Evolutionary conservation across 2,797 vertebrate genomes (phyloP), one percentile per base, ranked within the genome.

Genomic region (Nothura maculosa): DNA sequence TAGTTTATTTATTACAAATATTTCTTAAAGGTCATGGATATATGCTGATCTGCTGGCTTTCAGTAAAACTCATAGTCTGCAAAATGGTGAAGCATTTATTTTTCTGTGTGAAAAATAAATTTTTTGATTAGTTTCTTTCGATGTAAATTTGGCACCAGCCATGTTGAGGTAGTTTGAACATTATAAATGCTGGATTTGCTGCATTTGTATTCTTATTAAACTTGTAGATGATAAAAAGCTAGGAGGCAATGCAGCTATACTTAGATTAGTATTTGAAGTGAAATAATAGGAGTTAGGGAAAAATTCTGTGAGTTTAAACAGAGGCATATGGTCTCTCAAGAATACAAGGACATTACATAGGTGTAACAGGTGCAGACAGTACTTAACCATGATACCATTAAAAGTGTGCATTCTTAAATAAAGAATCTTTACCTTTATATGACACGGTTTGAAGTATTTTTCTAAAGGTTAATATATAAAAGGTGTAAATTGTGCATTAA

Each of bases 401-500:
- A 68, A 82, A 34, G 5, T 76, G 16, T 47, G 12, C 67, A 3
- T 50, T 9, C 74, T 72, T 75, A 57, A 27, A 61, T 74, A 25
- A 90, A 74, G 7, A 54, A 25, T 24, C 7, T 7, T 4, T 77
- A 25, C 9, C 76, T 76, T 82, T 50, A 17, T 70, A 12, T 47
- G 34, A 55, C 30, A 30, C 2, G 12, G 2, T 1, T 25, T 63
- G 34, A 67, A n/a, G 5, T 68, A 27, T 24, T 24, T 75, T 88
- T 70, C 30, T 64, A 75, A 70, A 10, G 19, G 38, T 11, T 2
- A 2, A 66, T 9, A 36, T 30, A 14, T 17, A 54, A 58, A 47
- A 86, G 55, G 3, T 47, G 8, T 27, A 96, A 94, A 92, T 77
- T 81, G 17, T 62, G 89, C 96, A 73, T 70, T 93, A 84, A 93